Conservation (phyloP, 2,797 vertebrate genomes). For the Dendrocincla tyrannina region DNA sequence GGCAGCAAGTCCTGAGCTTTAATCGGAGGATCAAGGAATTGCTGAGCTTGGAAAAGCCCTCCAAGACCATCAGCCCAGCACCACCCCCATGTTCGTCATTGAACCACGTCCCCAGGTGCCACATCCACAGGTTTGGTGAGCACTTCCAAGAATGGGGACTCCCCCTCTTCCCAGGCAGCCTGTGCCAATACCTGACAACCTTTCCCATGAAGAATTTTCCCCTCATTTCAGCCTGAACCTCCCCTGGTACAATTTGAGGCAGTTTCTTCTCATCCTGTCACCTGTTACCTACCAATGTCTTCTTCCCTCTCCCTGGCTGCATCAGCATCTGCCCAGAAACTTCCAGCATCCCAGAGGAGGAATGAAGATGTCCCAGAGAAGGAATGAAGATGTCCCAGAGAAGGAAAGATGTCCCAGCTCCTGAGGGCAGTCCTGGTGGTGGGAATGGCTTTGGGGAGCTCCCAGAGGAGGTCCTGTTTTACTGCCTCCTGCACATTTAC, state of each 20-base stretch:
- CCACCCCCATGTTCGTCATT: neutral
- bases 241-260: neutral
- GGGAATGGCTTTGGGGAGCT: neutral
- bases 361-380: neutral
- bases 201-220: neutral
- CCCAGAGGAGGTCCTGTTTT: neutral
- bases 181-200: neutral
- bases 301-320: neutral
- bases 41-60: neutral
- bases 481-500: neutral
- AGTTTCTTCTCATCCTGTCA: neutral
- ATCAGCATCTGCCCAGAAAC: neutral
- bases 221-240: neutral
- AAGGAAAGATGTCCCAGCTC: neutral
- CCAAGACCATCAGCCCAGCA: neutral
- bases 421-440: neutral
- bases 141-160: neutral
- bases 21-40: neutral
- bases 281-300: neutral
- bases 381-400: neutral
- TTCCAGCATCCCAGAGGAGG: neutral
- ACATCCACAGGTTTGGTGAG: neutral
- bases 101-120: neutral
- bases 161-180: neutral
- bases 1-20: neutral